phyloP scores from a whole-genome alignment of 1,140 invertebrate species.

The Zaprionus nigranus region DNA sequence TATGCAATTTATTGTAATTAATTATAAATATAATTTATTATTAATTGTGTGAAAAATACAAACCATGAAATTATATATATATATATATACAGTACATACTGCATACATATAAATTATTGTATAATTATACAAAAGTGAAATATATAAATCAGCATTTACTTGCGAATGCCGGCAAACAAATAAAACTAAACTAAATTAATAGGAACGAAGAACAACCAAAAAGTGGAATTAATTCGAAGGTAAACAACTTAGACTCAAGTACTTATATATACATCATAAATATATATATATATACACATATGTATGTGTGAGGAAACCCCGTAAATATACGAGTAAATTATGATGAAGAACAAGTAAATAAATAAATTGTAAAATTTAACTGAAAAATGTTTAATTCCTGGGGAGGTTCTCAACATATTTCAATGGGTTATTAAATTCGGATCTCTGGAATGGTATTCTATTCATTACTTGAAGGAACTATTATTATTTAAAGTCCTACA shows the following conservation, averaged over 20 bases:
- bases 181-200: conserved; percentile 31
- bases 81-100: conserved; percentile 23
- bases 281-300: conserved; percentile 32
- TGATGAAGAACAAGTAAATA: conserved; percentile 58
- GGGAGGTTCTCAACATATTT: not conserved
- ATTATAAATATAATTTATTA: conserved; percentile 71
- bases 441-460: not conserved
- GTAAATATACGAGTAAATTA: conserved; percentile 54
- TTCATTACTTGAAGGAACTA: too few species aligned
- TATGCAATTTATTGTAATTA: conserved; percentile 74
- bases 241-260: conserved; percentile 66
- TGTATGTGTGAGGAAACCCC: conserved; percentile 28
- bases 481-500: too few species aligned
- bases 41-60: conserved; percentile 49
- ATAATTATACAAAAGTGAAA: conserved; percentile 56
- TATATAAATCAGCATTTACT: conserved; percentile 57
- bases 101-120: conserved; percentile 41
- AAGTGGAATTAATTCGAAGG: conserved; percentile 57
- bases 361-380: conserved; percentile 58
- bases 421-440: too few species aligned
- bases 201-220: conserved; percentile 42
- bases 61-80: conserved; percentile 40
- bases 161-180: conserved; percentile 48
- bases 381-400: conserved; percentile 4
- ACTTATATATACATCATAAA: conserved; percentile 48